Base-by-base conservation (phyloP, 2,797 vertebrate species). In the Molossus alvarezi region DNA sequence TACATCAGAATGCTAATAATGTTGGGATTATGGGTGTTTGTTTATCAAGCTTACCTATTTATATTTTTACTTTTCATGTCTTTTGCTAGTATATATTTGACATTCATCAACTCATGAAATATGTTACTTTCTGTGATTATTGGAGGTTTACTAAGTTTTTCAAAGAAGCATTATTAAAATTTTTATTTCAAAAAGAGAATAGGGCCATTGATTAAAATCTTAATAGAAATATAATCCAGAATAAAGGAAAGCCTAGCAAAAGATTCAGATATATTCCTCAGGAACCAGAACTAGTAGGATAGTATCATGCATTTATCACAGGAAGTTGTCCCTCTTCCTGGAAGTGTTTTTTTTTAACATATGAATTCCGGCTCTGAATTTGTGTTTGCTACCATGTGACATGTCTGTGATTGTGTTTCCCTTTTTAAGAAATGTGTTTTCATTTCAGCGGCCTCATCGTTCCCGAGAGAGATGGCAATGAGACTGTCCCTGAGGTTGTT, bases 401-500 rank as follows among this genome's bases (percentile, higher is more conserved):
- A 1, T 92, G 62, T 71, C 45, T 93, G 25, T 67, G 23, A 90
- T 51, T 79, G n/a, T 83, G n/a, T 64, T 93, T 92, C 29, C 12
- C 4, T 64, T 65, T 58, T 1, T 77, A 87, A 95, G 85, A 93
- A 85, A 64, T 85, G 15, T 95, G 91, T 89, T 88, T 91, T 57
- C 95, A 79, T 98, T 98, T 33, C 98, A 99, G 99, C 55, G 99
- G 99, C 89, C 98, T 99, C 75, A 99, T 99, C 37, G 99, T 99
- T 97, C 99, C 99, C 0, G 99, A 99, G 98, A 98, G 98, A 75
- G 99, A 99, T 0, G 98, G 99, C 97, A 99, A 99, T 0, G 99
- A 99, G 98, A 99, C 99, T 0, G 98, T 99, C 20, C 99, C 99
- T 0, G 99, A 99, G 98, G 99, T 99, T 85, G 99, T 99, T 81